Percentiles rank a stretch among this genome's conserved stretches.
These are phyloP conservation scores for Gobionotothen gibberifrons DNA, from an alignment of 2,797 vertebrate genomes.

Conservation along the genomic window DNA sequence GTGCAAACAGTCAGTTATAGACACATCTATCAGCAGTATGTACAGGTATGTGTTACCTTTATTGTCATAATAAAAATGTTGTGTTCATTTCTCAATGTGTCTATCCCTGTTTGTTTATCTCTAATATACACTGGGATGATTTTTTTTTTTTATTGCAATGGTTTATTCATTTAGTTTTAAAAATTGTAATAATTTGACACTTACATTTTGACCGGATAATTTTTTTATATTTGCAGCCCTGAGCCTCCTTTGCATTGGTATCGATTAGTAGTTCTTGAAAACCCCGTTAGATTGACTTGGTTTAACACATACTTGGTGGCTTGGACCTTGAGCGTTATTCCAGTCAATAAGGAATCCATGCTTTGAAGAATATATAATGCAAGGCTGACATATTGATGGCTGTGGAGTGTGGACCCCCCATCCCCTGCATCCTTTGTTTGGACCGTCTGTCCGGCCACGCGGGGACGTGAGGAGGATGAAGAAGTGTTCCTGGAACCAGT, in stretches of 20 bases:
- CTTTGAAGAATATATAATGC: constrained; percentile 53
- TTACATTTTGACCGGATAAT: not conserved
- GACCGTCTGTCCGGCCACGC: not conserved
- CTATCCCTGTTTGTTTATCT: not conserved
- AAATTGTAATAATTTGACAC: not conserved
- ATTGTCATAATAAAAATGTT: not conserved
- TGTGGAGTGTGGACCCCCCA: constrained; percentile 25
- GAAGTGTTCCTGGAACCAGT: constrained; percentile 7
- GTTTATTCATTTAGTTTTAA: not conserved
- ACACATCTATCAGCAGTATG: too few relatives aligned
- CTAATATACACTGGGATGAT: not conserved
- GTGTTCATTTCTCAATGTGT: not conserved
- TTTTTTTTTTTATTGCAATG: not conserved
- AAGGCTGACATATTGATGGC: constrained; percentile 46
- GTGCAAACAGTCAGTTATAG: too few relatives aligned
- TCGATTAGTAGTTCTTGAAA: constrained; percentile 25
- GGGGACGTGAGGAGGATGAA: constrained; percentile 21
- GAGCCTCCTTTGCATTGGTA: not conserved
- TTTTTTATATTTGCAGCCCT: not conserved
- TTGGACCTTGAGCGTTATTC: constrained; percentile 50
- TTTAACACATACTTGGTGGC: not conserved
- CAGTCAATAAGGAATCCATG: constrained; percentile 53
- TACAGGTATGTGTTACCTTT: not conserved
- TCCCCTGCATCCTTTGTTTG: constrained; percentile 33
- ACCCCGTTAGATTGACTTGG: constrained; percentile 5